These are phyloP conservation scores for Ceratosolen solmsi DNA, from an alignment of 1,140 invertebrate species.

Conservation along the genomic window DNA sequence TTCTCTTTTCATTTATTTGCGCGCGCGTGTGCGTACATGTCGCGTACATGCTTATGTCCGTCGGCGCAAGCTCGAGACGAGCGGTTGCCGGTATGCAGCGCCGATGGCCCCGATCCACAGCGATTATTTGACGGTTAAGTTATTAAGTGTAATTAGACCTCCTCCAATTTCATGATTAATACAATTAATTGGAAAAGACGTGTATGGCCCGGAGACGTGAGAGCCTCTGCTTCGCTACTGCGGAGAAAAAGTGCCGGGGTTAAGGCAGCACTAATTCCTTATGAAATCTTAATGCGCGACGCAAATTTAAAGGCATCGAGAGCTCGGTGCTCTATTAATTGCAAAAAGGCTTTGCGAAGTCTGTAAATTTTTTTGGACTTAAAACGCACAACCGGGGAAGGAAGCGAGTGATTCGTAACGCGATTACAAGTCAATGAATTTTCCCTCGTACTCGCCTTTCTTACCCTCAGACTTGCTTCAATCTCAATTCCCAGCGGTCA, in stretches of 20 bases:
- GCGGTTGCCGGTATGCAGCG: slow-evolving; percentile 14
- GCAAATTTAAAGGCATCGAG: background rate
- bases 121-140: slow-evolving; percentile 74
- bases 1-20: no score
- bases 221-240: background rate
- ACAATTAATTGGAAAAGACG: slow-evolving; percentile 73
- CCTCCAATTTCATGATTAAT: slow-evolving; percentile 73
- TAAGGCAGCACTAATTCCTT: background rate
- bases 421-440: background rate
- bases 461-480: background rate
- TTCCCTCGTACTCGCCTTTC: background rate
- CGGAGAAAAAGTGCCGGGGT: background rate
- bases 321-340: no score
- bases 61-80: no score
- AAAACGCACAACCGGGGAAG: background rate
- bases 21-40: background rate
- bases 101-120: slow-evolving; percentile 71
- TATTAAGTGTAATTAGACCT: slow-evolving; percentile 73
- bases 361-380: slow-evolving; percentile 17
- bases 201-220: slow-evolving; percentile 45
- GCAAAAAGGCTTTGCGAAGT: no score
- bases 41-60: background rate
- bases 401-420: background rate
- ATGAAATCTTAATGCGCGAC: background rate
- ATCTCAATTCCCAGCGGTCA: background rate